A percentile compares a stretch with the other conserved stretches of the same genome.
Evolutionary conservation across 2,797 vertebrate species (phyloP).

Genomic region (Mormyrops boulengeri): DNA sequence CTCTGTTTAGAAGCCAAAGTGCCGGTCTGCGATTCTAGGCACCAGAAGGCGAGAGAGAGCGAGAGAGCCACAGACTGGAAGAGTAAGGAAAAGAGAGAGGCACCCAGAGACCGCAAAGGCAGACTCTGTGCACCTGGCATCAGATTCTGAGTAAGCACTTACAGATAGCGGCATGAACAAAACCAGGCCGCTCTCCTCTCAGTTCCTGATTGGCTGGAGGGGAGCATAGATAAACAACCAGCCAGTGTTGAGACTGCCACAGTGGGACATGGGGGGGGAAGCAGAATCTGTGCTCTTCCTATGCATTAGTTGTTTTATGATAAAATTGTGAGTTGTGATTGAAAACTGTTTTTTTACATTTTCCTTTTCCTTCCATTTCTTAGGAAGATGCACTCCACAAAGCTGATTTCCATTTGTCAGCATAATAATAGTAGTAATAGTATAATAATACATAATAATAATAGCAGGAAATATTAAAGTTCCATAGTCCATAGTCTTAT

Average conservation of each 20-base stretch:
- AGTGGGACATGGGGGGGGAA: neutral
- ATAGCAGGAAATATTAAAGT: neutral
- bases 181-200: neutral
- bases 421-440: neutral
- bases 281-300: neutral
- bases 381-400: neutral
- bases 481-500: neutral
- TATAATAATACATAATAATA: neutral
- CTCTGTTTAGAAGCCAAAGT: constrained; percentile 51
- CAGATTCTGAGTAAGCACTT: neutral
- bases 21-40: constrained; percentile 22
- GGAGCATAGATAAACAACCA: neutral
- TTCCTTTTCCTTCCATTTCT: neutral
- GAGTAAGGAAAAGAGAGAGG: constrained; percentile 5
- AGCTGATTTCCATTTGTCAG: neutral
- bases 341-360: neutral
- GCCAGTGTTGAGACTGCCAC: neutral
- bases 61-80: neutral
- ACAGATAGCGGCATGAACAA: neutral
- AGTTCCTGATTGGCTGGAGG: constrained; percentile 5
- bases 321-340: neutral
- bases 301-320: neutral
- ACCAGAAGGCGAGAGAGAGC: constrained; percentile 11
- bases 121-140: constrained; percentile 10
- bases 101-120: neutral